phyloP scores from a whole-genome alignment of 2,888 invertebrate species.

The Platycheirus rosarum region DNA sequence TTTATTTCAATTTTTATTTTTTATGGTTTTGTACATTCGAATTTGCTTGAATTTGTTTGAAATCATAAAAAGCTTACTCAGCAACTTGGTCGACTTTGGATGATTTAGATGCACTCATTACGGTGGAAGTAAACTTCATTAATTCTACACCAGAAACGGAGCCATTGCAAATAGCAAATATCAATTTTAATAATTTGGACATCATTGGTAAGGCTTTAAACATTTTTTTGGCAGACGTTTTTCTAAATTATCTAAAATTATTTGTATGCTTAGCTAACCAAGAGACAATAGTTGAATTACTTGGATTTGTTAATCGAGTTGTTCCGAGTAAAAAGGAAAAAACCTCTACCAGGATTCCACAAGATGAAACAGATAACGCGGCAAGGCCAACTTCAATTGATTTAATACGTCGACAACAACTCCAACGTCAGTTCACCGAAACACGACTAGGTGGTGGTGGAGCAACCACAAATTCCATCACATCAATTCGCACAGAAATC shows the following conservation, averaged over 20 bases:
- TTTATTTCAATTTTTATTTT: slow-evolving; percentile 27
- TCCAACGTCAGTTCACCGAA: slow-evolving; percentile 55
- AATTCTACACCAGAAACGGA: slow-evolving; percentile 81
- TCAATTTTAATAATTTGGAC: slow-evolving; percentile 96
- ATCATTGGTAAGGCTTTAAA: slow-evolving; percentile 88
- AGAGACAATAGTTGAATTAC: slow-evolving; percentile 95
- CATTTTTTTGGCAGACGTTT: not conserved
- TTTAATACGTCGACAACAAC: slow-evolving; percentile 27
- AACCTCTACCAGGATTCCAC: not conserved
- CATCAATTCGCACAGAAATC: slow-evolving; percentile 87
- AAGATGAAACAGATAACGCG: not conserved
- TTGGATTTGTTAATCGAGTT: slow-evolving; percentile 93
- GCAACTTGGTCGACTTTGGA: slow-evolving; percentile 77
- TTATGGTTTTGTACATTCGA: slow-evolving; percentile 38
- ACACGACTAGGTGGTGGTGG: slow-evolving; percentile 35
- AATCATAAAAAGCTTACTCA: slow-evolving; percentile 75
- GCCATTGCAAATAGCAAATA: slow-evolving; percentile 89
- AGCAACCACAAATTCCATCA: slow-evolving; percentile 25
- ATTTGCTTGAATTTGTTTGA: slow-evolving; percentile 48
- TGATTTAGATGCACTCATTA: slow-evolving; percentile 89
- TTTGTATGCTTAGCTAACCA: slow-evolving; percentile 89
- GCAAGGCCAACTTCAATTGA: slow-evolving; percentile 49
- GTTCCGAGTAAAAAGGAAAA: slow-evolving; percentile 82
- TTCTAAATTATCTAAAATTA: not conserved
- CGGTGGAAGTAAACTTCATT: slow-evolving; percentile 91